A percentile compares a stretch with the other conserved stretches of the same genome.
These are phyloP conservation scores for Pammene aurita DNA, from an alignment of 2,888 invertebrate genomes.

Conservation along the genomic window DNA sequence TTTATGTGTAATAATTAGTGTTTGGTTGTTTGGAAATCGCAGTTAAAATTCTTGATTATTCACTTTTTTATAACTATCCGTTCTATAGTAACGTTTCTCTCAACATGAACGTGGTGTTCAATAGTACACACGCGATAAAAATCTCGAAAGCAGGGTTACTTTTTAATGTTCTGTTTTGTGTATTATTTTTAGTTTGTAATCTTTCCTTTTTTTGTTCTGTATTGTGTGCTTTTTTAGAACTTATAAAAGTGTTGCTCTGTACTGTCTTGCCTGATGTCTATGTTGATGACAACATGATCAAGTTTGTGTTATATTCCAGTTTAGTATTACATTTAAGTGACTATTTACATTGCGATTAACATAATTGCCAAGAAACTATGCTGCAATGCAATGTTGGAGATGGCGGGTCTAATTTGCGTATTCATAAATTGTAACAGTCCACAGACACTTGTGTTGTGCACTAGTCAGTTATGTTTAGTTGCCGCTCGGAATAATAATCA, in stretches of 20 bases:
- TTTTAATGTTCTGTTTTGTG: too few relatives aligned
- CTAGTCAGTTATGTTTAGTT: not conserved
- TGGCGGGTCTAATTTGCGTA: constrained; percentile 22
- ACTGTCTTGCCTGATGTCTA: not conserved
- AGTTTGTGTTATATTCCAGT: not conserved
- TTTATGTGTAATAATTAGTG: constrained; percentile 30
- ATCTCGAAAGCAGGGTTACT: not conserved
- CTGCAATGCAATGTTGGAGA: constrained; percentile 15
- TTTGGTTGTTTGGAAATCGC: constrained; percentile 28
- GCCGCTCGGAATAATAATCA: not conserved
- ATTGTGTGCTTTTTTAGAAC: too few relatives aligned
- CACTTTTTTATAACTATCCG: constrained; percentile 1
- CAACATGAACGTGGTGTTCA: not conserved
- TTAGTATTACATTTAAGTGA: not conserved
- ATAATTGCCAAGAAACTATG: constrained; percentile 22
- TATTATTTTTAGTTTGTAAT: too few relatives aligned
- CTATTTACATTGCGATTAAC: constrained; percentile 4
- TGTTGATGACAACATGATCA: constrained; percentile 2
- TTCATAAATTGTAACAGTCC: not conserved
- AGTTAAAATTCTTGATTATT: constrained; percentile 24
- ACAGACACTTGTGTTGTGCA: not conserved
- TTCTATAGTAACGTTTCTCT: constrained; percentile 7
- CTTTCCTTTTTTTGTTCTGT: too few relatives aligned
- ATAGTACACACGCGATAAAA: not conserved
- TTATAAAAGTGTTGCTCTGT: too few relatives aligned